These are phyloP conservation scores for Drosophila gunungcola DNA, from an alignment of 1,140 invertebrate genomes.

Conservation along the genomic window DNA sequence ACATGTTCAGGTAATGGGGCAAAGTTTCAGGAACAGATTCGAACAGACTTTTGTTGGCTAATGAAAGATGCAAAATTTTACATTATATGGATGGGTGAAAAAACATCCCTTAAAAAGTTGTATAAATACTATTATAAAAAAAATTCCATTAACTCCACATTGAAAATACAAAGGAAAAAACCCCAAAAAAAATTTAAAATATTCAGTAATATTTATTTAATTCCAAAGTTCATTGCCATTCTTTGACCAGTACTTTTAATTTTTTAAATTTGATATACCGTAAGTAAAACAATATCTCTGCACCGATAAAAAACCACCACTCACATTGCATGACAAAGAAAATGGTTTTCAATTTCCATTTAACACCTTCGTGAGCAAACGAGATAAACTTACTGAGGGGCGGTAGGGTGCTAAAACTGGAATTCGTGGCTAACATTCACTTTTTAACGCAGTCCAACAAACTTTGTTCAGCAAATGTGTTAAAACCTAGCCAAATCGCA, in stretches of 20 bases:
- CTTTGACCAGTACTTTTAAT: constrained; percentile 6
- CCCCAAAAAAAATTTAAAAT: background rate
- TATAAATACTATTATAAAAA: background rate
- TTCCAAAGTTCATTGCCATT: background rate
- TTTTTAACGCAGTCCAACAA: constrained; percentile 8
- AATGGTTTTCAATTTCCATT: constrained; percentile 39
- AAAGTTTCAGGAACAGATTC: constrained; percentile 40
- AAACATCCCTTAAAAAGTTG: background rate
- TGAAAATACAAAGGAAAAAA: background rate
- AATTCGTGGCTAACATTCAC: constrained; percentile 31
- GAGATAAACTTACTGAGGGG: constrained; percentile 4
- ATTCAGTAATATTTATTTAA: background rate
- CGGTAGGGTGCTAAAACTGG: background rate
- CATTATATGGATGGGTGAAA: background rate
- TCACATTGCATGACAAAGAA: constrained; percentile 28
- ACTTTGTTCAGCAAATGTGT: constrained; percentile 25
- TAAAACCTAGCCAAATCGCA: constrained; percentile 49
- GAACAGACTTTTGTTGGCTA: constrained; percentile 36
- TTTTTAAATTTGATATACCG: constrained; percentile 8
- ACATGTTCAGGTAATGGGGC: constrained; percentile 31
- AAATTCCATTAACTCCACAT: too few species aligned
- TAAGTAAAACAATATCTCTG: constrained; percentile 12
- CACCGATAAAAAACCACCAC: constrained; percentile 4
- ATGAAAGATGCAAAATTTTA: constrained; percentile 32
- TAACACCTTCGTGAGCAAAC: constrained; percentile 38